Evolutionary conservation across 2,113 vertebrate genomes (phyloP).

Genomic region (Actenoides lindsayi): DNA sequence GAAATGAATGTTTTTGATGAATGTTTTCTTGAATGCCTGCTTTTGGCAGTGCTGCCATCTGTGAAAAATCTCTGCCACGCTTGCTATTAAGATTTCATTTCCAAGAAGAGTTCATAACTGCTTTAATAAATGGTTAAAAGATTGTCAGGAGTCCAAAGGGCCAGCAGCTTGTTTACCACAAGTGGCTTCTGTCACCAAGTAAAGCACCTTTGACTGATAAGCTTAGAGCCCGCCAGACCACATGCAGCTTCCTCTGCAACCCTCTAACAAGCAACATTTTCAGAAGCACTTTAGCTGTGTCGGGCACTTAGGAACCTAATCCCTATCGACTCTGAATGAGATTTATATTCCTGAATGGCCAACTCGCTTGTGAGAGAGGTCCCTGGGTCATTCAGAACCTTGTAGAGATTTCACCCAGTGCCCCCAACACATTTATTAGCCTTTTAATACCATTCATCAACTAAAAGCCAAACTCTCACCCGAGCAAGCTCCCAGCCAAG

Average conservation of each 20-base stretch:
- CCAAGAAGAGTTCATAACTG: slow-evolving; percentile 7
- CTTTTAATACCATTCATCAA: background rate
- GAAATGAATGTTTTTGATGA: slow-evolving; percentile 70
- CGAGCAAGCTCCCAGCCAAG: accelerated
- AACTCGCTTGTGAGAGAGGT: background rate
- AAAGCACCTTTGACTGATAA: slow-evolving; percentile 59
- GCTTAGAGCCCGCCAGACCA: background rate
- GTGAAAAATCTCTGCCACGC: slow-evolving; percentile 57
- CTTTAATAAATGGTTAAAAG: slow-evolving; percentile 58
- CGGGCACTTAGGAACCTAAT: slow-evolving; percentile 35
- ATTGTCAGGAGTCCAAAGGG: slow-evolving; percentile 30
- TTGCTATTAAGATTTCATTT: slow-evolving; percentile 40
- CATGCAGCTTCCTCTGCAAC: background rate
- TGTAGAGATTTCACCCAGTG: background rate
- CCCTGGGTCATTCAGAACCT: background rate
- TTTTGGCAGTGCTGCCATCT: slow-evolving; percentile 68
- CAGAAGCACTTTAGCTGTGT: slow-evolving; percentile 24
- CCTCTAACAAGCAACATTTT: background rate
- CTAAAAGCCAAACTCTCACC: background rate
- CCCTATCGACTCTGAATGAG: slow-evolving; percentile 23
- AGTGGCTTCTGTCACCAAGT: slow-evolving; percentile 56
- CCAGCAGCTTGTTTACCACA: slow-evolving; percentile 42
- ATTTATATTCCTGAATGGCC: slow-evolving; percentile 12
- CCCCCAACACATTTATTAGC: background rate
- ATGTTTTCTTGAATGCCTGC: slow-evolving; percentile 64